A percentile compares a stretch with the other conserved stretches of the same genome.
Conservation (phyloP, 2,888 invertebrate genomes). For the Agrochola litura region DNA sequence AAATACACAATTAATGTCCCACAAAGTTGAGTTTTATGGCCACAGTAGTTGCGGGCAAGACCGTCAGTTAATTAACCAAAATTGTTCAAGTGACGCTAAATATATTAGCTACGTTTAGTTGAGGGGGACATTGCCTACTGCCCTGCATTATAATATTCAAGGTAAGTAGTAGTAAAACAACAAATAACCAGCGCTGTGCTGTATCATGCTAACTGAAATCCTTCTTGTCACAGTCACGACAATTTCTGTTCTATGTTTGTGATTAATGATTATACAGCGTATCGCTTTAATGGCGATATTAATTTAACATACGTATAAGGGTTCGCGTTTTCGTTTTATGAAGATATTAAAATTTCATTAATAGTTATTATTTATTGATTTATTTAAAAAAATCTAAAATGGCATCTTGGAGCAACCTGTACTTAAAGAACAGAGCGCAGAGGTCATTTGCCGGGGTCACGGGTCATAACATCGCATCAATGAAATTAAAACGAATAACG, state of each 20-base stretch:
- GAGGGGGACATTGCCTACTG: background rate
- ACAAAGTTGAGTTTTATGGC: slow-evolving; percentile 23
- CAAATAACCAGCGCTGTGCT: background rate
- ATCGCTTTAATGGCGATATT: too few species aligned
- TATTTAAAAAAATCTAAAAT: too few species aligned
- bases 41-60: slow-evolving; percentile 11
- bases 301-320: too few species aligned
- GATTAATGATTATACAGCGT: too few species aligned
- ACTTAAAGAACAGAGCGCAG: too few species aligned
- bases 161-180: background rate
- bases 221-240: background rate
- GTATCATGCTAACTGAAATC: background rate
- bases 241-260: background rate
- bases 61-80: slow-evolving; percentile 74
- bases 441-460: too few species aligned
- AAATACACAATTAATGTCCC: slow-evolving; percentile 8
- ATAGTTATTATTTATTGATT: too few species aligned
- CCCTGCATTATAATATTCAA: background rate
- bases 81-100: slow-evolving; percentile 76
- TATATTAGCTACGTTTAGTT: slow-evolving; percentile 68
- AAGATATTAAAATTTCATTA: too few species aligned
- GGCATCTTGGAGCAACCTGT: too few species aligned
- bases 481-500: too few species aligned
- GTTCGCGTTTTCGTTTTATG: too few species aligned
- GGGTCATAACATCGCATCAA: too few species aligned